Evolutionary conservation across 2,797 vertebrate genomes (phyloP).

Genomic region (Miichthys miiuy): DNA sequence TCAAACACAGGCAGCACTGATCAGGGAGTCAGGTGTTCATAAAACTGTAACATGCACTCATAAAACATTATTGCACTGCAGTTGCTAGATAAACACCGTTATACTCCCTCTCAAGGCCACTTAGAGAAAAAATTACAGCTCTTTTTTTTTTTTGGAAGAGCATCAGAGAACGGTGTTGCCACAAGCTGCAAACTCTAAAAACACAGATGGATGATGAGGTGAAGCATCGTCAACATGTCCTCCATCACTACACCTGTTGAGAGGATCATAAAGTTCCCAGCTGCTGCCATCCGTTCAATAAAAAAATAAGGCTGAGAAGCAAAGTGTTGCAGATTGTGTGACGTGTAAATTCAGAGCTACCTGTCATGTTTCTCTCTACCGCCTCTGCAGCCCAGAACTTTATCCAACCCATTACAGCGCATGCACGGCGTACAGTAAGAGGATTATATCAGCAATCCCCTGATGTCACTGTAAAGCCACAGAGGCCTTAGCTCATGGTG

Average conservation of each 20-base stretch:
- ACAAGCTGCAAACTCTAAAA: constrained; percentile 35
- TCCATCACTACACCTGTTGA: constrained; percentile 22
- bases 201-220: constrained; percentile 29
- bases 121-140: constrained; percentile 31
- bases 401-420: constrained; percentile 52
- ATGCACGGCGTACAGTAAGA: constrained; percentile 64
- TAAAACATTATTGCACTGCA: constrained; percentile 58
- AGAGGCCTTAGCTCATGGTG: constrained; percentile 54
- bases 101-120: constrained; percentile 42
- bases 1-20: constrained; percentile 32
- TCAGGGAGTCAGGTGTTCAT: constrained; percentile 52
- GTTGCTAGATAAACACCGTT: constrained; percentile 56
- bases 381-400: constrained; percentile 37
- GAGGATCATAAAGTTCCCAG: constrained; percentile 59
- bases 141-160: constrained; percentile 12
- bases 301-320: constrained; percentile 50
- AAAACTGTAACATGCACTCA: constrained; percentile 53
- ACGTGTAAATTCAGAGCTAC: constrained; percentile 46
- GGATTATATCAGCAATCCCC: constrained; percentile 80
- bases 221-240: constrained; percentile 29
- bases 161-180: neutral
- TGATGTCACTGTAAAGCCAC: constrained; percentile 75
- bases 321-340: constrained; percentile 33
- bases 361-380: constrained; percentile 36
- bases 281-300: constrained; percentile 55